Conservation (phyloP, 64 coral and sea anemone genomes). For the Montipora cactus region DNA sequence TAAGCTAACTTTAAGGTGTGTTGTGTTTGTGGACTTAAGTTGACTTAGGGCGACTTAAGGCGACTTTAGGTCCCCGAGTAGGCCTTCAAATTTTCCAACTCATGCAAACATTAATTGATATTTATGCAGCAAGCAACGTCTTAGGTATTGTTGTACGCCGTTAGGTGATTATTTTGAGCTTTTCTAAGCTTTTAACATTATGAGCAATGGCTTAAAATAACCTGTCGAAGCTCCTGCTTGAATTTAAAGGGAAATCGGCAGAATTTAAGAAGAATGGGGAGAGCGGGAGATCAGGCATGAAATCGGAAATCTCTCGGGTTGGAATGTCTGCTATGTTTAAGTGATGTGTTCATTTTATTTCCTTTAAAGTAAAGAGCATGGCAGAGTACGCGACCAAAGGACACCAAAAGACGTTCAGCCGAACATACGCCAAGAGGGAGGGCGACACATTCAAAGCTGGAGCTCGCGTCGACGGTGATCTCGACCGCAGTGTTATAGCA, state of each 20-base stretch:
- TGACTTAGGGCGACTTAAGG: too few relatives aligned
- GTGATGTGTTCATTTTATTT: slow-evolving; percentile 1
- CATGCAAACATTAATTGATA: too few relatives aligned
- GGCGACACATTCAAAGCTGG: background rate
- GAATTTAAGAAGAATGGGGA: background rate
- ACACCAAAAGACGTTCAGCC: background rate
- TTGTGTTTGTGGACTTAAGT: too few relatives aligned
- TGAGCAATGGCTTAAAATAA: background rate
- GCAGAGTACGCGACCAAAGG: background rate
- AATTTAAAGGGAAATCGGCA: background rate
- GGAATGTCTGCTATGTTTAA: background rate
- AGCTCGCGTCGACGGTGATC: slow-evolving; percentile 1
- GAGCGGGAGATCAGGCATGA: background rate
- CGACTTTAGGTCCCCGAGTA: too few relatives aligned
- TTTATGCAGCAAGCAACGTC: too few relatives aligned
- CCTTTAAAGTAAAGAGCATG: background rate
- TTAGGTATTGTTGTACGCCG: too few relatives aligned
- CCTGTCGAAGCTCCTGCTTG: background rate
- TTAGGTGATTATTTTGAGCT: too few relatives aligned
- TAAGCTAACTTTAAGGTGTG: too few relatives aligned
- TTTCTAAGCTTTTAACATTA: background rate
- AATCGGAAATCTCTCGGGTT: background rate
- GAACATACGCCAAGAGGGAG: background rate
- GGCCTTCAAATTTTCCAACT: too few relatives aligned
- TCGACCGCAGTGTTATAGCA: background rate